phyloP scores from a whole-genome alignment of 2,888 invertebrate genomes.

The Calameuta filiformis region DNA sequence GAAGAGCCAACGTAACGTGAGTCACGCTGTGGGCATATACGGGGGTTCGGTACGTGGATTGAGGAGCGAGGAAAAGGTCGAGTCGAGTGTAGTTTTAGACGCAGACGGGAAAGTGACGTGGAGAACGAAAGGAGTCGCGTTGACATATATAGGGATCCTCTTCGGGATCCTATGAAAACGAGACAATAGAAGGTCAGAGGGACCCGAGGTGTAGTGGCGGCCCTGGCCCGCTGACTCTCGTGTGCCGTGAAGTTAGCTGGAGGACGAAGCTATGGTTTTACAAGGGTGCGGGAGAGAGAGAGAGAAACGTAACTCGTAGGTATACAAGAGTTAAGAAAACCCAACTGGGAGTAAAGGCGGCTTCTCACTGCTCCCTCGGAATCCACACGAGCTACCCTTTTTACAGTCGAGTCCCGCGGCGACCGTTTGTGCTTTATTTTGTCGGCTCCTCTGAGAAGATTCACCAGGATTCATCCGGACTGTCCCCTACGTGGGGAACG shows the following conservation, averaged over 20 bases:
- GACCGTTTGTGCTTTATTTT: not conserved
- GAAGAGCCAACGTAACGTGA: not conserved
- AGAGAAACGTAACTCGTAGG: not conserved
- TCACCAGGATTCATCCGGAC: not conserved
- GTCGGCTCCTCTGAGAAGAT: not conserved
- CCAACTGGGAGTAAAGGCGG: not conserved
- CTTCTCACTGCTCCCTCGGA: not conserved
- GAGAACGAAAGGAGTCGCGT: not conserved
- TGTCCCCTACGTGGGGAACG: slow-evolving; percentile 12
- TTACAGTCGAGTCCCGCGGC: not conserved
- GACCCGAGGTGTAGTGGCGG: slow-evolving; percentile 20
- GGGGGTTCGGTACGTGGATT: not conserved
- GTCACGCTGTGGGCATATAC: no score
- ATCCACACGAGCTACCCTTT: not conserved
- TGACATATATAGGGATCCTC: not conserved
- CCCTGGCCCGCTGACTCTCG: not conserved
- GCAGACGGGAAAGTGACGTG: not conserved
- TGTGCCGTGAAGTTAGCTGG: not conserved
- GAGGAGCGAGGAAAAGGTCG: not conserved
- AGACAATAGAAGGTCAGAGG: slow-evolving; percentile 53
- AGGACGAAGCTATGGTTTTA: not conserved
- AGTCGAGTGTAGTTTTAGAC: not conserved
- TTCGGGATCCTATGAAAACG: not conserved
- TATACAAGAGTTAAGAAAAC: not conserved
- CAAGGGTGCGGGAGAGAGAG: not conserved